Evolutionary conservation across 2,888 invertebrate genomes (phyloP).

Genomic region (Macaria liturata): DNA sequence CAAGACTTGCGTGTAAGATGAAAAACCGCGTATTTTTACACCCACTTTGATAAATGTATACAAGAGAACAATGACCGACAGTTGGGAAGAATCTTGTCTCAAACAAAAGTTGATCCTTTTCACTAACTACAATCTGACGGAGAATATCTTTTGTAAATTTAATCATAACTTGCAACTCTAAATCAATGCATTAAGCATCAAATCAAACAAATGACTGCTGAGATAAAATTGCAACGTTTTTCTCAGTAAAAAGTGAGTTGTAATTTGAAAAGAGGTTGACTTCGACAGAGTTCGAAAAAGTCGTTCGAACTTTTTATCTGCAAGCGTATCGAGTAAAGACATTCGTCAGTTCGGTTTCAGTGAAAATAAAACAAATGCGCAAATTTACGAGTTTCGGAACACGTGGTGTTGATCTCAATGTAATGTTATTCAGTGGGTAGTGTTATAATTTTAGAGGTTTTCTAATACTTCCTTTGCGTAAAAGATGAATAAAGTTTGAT

Average conservation of each 20-base stretch:
- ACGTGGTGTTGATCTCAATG: slow-evolving; percentile 20
- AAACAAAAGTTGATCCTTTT: too few relatives aligned
- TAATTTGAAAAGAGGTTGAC: background rate
- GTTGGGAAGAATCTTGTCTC: slow-evolving; percentile 3
- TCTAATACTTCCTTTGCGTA: too few relatives aligned
- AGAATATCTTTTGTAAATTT: too few relatives aligned
- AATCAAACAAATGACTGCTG: too few relatives aligned
- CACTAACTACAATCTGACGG: too few relatives aligned
- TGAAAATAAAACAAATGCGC: slow-evolving; percentile 28
- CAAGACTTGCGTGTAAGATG: slow-evolving; percentile 12
- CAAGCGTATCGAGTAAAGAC: slow-evolving; percentile 22
- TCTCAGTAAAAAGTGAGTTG: too few relatives aligned
- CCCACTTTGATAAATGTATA: slow-evolving; percentile 29
- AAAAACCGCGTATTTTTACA: slow-evolving; percentile 19
- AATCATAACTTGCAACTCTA: too few relatives aligned
- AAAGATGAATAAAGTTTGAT: too few relatives aligned
- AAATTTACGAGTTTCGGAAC: slow-evolving; percentile 32
- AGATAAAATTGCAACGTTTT: too few relatives aligned
- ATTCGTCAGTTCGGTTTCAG: slow-evolving; percentile 31
- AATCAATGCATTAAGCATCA: too few relatives aligned
- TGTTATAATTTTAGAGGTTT: slow-evolving; percentile 11
- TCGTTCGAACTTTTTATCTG: slow-evolving; percentile 1
- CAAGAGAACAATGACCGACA: slow-evolving; percentile 21
- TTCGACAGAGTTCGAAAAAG: slow-evolving; percentile 1
- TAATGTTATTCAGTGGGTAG: slow-evolving; percentile 2